Percentiles rank a stretch among this genome's conserved stretches.
phyloP scores from a whole-genome alignment of 2,113 vertebrate species.

The Pipra filicauda region DNA sequence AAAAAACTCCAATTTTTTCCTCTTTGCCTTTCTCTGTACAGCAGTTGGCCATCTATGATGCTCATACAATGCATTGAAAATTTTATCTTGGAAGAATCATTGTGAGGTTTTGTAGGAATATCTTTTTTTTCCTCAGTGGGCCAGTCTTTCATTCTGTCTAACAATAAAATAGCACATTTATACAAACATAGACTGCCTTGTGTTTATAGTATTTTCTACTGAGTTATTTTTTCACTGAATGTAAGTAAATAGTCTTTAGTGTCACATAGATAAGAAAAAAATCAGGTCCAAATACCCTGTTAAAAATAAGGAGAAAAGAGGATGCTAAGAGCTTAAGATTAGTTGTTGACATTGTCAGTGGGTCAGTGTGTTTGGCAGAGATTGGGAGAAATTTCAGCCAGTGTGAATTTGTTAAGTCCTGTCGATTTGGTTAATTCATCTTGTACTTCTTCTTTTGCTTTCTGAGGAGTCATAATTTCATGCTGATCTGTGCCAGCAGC shows the following conservation, averaged over 20 bases:
- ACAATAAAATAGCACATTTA: neutral
- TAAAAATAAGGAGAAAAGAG: neutral
- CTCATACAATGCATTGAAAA: neutral
- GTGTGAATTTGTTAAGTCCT: neutral
- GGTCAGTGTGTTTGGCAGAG: neutral
- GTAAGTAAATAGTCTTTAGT: neutral
- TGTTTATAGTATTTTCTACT: neutral
- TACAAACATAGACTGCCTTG: neutral
- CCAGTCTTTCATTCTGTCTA: neutral
- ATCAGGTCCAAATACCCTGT: neutral
- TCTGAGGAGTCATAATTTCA: neutral
- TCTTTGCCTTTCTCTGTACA: neutral
- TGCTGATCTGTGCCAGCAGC: neutral
- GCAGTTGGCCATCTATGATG: neutral
- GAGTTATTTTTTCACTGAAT: neutral
- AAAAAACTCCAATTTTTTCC: accelerated
- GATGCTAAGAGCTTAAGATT: neutral
- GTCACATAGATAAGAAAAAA: neutral
- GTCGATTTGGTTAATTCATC: neutral
- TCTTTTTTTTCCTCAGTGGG: neutral
- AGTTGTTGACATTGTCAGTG: neutral
- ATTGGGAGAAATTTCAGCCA: neutral
- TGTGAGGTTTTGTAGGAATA: neutral
- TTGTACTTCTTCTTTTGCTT: neutral
- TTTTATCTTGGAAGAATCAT: neutral